phyloP scores from a whole-genome alignment of 2,888 invertebrate genomes.

The Nycteola revayana region DNA sequence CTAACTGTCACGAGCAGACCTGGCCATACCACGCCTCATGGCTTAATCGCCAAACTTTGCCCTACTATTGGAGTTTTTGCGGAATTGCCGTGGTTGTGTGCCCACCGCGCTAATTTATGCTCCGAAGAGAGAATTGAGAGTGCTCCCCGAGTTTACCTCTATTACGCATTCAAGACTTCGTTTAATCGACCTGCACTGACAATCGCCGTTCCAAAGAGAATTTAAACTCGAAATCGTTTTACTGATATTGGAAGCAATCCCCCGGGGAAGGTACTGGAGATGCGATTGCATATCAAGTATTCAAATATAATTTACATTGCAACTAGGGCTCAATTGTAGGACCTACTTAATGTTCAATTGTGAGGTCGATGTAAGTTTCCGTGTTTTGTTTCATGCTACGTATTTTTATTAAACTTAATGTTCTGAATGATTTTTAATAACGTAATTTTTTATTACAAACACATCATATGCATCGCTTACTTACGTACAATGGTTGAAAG shows the following conservation, averaged over 20 bases:
- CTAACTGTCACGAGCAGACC: slow-evolving; percentile 79
- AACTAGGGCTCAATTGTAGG: slow-evolving; percentile 19
- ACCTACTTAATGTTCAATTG: slow-evolving; percentile 22
- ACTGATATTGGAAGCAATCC: slow-evolving; percentile 52
- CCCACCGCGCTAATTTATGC: slow-evolving; percentile 73
- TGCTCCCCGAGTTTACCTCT: slow-evolving; percentile 55
- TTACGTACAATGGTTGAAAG: too few species aligned
- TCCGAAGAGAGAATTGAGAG: slow-evolving; percentile 59
- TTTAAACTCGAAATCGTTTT: slow-evolving; percentile 54
- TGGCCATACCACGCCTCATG: slow-evolving; percentile 75
- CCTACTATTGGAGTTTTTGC: slow-evolving; percentile 79
- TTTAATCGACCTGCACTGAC: slow-evolving; percentile 66
- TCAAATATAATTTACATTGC: slow-evolving; percentile 42
- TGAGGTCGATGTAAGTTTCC: too few species aligned
- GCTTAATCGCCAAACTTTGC: slow-evolving; percentile 81
- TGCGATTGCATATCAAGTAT: slow-evolving; percentile 43
- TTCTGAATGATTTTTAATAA: too few species aligned
- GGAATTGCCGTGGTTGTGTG: slow-evolving; percentile 65
- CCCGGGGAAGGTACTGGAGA: slow-evolving; percentile 28
- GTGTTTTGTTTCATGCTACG: too few species aligned
- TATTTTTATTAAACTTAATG: too few species aligned
- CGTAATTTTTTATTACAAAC: too few species aligned
- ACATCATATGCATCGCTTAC: too few species aligned
- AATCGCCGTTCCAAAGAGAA: slow-evolving; percentile 58
- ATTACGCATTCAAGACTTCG: slow-evolving; percentile 77